These are phyloP conservation scores for Cottoperca gobio DNA, from an alignment of 2,797 vertebrate species.

Conservation along the genomic window DNA sequence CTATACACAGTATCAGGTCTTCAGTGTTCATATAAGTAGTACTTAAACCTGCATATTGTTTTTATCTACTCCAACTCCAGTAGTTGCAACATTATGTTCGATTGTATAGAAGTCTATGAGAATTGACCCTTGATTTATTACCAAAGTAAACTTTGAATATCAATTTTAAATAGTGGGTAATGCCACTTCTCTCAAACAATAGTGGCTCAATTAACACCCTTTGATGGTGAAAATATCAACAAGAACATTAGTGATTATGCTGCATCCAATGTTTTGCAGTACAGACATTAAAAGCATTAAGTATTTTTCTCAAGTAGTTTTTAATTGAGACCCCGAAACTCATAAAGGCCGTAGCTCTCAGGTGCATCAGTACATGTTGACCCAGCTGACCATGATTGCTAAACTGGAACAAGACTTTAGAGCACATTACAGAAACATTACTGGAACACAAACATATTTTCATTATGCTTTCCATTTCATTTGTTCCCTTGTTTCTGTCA, in stretches of 20 bases:
- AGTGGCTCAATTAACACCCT: background rate
- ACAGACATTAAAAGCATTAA: background rate
- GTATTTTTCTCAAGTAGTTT: constrained; percentile 5
- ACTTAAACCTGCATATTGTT: no score
- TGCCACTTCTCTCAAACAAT: background rate
- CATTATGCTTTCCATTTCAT: constrained; percentile 14
- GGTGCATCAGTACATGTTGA: constrained; percentile 22
- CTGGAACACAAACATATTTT: background rate
- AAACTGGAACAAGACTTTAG: background rate
- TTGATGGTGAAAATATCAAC: background rate
- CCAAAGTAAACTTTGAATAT: no score
- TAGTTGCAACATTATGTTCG: no score
- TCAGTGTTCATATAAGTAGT: no score
- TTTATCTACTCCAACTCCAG: no score
- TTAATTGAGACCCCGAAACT: constrained; percentile 27
- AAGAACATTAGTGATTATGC: background rate
- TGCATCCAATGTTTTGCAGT: background rate
- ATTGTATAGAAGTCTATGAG: no score
- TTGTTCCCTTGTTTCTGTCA: background rate
- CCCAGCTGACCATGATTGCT: background rate
- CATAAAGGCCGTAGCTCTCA: constrained; percentile 1
- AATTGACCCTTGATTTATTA: no score
- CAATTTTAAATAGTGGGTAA: no score
- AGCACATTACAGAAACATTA: background rate
- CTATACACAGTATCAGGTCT: no score